Evolutionary conservation across 2,888 invertebrate species (phyloP).

Genomic region (Corbicula japonica): DNA sequence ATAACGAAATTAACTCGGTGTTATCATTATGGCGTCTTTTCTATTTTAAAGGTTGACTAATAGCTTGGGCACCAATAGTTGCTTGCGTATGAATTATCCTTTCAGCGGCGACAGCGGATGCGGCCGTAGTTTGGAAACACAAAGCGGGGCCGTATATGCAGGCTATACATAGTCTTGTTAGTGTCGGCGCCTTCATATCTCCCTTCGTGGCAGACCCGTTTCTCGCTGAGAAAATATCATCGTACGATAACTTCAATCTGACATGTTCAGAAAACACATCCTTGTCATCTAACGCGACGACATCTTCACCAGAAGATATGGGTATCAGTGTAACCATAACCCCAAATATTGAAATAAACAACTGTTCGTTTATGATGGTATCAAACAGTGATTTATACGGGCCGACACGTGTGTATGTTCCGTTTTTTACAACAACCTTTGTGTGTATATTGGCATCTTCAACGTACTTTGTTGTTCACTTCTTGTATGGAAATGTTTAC

Average conservation of each 20-base stretch:
- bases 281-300: background rate
- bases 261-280: background rate
- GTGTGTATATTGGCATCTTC: constrained; percentile 34
- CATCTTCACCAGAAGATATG: background rate
- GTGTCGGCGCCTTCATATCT: constrained; percentile 57
- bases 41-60: too few species aligned
- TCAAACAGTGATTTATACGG: background rate
- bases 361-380: too few species aligned
- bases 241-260: background rate
- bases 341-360: background rate
- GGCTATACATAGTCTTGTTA: constrained; percentile 49
- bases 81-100: too few species aligned
- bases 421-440: constrained; percentile 30
- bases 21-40: too few species aligned
- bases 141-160: constrained; percentile 60
- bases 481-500: constrained; percentile 41
- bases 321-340: background rate
- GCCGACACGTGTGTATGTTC: constrained; percentile 3
- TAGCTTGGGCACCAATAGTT: too few species aligned
- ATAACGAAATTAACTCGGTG: background rate
- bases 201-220: constrained; percentile 54
- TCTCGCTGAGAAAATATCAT: constrained; percentile 37
- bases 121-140: constrained; percentile 45
- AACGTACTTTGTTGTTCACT: constrained; percentile 26
- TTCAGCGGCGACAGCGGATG: constrained; percentile 56